Evolutionary conservation across 1,140 invertebrate genomes (phyloP), one percentile per base, ranked within the genome.

Genomic region (Brachionus koreanus): DNA sequence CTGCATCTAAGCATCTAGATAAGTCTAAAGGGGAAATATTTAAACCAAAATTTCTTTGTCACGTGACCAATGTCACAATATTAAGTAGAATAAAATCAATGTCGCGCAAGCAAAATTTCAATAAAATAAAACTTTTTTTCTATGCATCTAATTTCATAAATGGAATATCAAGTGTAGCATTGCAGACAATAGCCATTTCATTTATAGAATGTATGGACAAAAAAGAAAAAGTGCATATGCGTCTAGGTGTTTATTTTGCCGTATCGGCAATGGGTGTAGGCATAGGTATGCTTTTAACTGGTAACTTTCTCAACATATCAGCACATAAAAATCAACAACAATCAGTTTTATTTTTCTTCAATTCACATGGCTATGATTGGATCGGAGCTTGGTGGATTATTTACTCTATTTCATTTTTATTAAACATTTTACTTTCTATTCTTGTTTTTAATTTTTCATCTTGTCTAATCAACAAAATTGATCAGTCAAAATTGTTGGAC

Each of bases 371-470:
- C 35, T 39, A 29, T 42, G 57, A 79, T 29, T 61, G 76, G 76
- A 35, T 79, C 9, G 76, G 76, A 37, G 76, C 76, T 10, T 79
- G 76, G 76, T 79, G 76, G 76, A 79, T 79, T 19, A 79, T 79
- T 25, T 79, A 79, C 25, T 37, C 57, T 25, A 57, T 79, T 0
- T 57, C 49, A 61, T 29, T 43, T 25, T 33, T 23, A 12, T 10
- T 61, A 29, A 79, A 79, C 61, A 33, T 57, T 37, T n/a, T 79
- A 9, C 6, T 79, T 2, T 57, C 49, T 3, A 10, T 79, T 79
- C 13, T 79, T 1, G 49, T 79, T 2, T 43, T 79, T 43, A 13
- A 13, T 25, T 79, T 79, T 61, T 77, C 74, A 5, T 19, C 42
- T 12, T 52, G 25, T 35, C 37, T 77, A 12, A 77, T 7, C 16